Conservation (phyloP, 2,113 vertebrate genomes). For the Halcyon malimbica region DNA sequence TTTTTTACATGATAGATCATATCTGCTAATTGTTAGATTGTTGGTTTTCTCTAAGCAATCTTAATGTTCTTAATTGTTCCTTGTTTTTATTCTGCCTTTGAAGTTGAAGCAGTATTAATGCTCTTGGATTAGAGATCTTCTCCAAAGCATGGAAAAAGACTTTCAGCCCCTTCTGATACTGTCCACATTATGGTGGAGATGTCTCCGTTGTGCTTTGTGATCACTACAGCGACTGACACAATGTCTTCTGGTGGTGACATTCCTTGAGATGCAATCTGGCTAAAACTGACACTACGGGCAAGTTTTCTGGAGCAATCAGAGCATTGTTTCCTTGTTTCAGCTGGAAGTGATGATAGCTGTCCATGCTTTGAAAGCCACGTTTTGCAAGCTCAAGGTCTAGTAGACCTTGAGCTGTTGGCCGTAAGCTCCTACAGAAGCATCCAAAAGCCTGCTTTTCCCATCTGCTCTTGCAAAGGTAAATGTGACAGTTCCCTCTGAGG, state of each 20-base stretch:
- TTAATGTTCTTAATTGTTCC: not conserved
- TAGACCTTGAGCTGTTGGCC: not conserved
- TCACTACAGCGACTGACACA: not conserved
- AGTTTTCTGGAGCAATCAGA: not conserved
- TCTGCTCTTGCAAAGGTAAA: not conserved
- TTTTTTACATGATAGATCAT: not conserved
- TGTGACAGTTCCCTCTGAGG: not conserved
- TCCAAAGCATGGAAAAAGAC: not conserved
- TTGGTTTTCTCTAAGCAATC: not conserved
- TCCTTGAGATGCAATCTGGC: not conserved
- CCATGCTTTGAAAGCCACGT: not conserved
- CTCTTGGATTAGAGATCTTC: not conserved
- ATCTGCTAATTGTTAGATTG: not conserved
- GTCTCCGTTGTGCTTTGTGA: not conserved
- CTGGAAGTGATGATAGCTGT: not conserved
- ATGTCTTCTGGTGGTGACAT: not conserved
- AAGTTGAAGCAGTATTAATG: not conserved
- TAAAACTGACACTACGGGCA: not conserved
- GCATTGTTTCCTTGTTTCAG: not conserved
- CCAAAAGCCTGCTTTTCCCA: constrained; percentile 16
- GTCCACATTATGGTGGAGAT: accelerated
- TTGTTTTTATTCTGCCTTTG: not conserved
- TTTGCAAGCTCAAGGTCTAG: not conserved
- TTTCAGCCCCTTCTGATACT: not conserved
- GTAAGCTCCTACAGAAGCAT: not conserved